These are phyloP conservation scores for Tigriopus californicus DNA, from an alignment of 2,888 invertebrate genomes.

Conservation along the genomic window DNA sequence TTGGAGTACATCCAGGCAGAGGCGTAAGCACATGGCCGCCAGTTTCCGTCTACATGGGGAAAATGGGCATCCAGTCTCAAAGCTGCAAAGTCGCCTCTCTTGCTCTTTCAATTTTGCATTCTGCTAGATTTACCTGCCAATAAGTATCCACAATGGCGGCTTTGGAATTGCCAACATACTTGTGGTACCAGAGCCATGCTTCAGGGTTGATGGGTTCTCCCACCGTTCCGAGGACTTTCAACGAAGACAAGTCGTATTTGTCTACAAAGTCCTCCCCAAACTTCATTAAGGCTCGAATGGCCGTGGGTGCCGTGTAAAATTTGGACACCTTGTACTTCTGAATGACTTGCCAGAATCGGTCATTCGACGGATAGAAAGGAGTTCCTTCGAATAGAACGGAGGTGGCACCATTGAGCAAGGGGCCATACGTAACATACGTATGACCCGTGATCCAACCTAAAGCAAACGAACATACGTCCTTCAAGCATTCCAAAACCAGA, in stretches of 20 bases:
- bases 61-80: no score
- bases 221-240: constrained; percentile 79
- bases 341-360: constrained; percentile 78
- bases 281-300: constrained; percentile 86
- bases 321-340: constrained; percentile 86
- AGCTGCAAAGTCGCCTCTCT: no score
- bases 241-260: constrained; percentile 43
- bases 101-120: no score
- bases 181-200: constrained; percentile 90
- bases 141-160: constrained; percentile 89
- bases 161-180: constrained; percentile 26
- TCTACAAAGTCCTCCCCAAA: constrained; percentile 50
- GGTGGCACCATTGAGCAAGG: constrained; percentile 78
- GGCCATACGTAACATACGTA: constrained; percentile 80
- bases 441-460: constrained; percentile 60
- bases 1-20: constrained; percentile 81
- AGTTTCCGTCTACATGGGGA: constrained; percentile 54
- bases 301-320: constrained; percentile 97
- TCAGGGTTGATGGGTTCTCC: constrained; percentile 98
- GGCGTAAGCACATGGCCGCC: constrained; percentile 94
- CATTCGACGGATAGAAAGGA: constrained; percentile 81
- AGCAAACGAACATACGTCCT: not conserved
- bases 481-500: not conserved
- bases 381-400: constrained; percentile 92
- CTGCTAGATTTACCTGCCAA: constrained; percentile 54